A percentile compares a stretch with the other conserved stretches of the same genome.
Conservation (phyloP, 2,113 vertebrate genomes). For the Nannospalax galili region DNA sequence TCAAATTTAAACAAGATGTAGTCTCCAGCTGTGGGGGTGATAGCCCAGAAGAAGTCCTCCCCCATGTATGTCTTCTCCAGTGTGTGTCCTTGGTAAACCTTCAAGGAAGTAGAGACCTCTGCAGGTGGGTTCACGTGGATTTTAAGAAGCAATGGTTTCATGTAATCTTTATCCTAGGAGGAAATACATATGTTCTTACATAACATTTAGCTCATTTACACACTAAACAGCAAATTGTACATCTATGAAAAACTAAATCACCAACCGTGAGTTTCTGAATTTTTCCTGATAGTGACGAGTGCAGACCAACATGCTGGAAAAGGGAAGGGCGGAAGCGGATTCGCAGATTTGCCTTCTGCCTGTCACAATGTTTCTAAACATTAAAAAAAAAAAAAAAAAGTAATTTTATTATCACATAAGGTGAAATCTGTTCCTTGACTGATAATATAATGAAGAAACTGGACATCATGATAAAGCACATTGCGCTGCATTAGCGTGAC, state of each 20-base stretch:
- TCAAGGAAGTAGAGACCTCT: slow-evolving; percentile 97
- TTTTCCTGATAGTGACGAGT: slow-evolving; percentile 97
- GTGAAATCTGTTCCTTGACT: background rate
- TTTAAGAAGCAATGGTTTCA: slow-evolving; percentile 98
- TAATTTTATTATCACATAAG: slow-evolving; percentile 31
- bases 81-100: slow-evolving; percentile 98
- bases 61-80: slow-evolving; percentile 98
- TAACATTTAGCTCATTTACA: background rate
- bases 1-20: slow-evolving; percentile 98
- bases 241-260: slow-evolving; percentile 61
- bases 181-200: slow-evolving; percentile 48
- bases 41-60: slow-evolving; percentile 99
- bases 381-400: background rate
- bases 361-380: slow-evolving; percentile 96
- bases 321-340: slow-evolving; percentile 98
- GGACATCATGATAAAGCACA: background rate
- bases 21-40: slow-evolving; percentile 94
- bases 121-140: slow-evolving; percentile 98
- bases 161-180: slow-evolving; percentile 97
- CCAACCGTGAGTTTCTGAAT: slow-evolving; percentile 98
- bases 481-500: background rate
- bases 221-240: background rate
- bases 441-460: background rate
- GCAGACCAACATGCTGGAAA: slow-evolving; percentile 98
- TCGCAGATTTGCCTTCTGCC: slow-evolving; percentile 97